phyloP scores from a whole-genome alignment of 1,140 invertebrate species.

The Phortica variegata region DNA sequence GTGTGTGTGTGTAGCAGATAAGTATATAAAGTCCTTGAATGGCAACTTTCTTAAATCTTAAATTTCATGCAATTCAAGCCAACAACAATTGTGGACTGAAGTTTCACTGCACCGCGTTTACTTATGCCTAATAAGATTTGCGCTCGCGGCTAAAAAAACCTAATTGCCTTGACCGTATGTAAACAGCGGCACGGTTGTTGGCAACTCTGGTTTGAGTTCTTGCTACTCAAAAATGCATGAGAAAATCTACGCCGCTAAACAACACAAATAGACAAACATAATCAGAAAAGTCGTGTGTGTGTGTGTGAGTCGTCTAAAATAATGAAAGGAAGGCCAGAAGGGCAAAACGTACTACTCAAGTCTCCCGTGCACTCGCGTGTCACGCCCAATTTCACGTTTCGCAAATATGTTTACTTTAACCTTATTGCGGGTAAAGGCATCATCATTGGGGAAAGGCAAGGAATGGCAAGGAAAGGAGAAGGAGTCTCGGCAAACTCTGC shows the following conservation, averaged over 20 bases:
- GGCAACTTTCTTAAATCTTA: too few relatives aligned
- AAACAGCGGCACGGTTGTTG: conserved; percentile 26
- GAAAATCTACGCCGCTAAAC: conserved; percentile 8
- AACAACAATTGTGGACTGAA: too few relatives aligned
- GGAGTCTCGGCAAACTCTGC: conserved; percentile 3
- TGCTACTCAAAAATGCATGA: conserved; percentile 44
- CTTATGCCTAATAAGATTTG: conserved; percentile 43
- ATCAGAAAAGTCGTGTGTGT: conserved; percentile 36
- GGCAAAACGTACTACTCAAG: too few relatives aligned
- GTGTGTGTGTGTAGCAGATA: conserved; percentile 19
- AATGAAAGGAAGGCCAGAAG: too few relatives aligned
- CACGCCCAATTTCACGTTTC: conserved; percentile 50
- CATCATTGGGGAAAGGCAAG: not conserved
- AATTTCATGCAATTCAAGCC: too few relatives aligned
- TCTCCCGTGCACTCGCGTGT: conserved; percentile 42
- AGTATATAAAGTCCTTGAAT: too few relatives aligned
- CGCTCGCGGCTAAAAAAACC: conserved; percentile 41
- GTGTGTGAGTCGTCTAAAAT: not conserved
- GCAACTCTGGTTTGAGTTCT: not conserved
- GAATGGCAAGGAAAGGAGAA: not conserved
- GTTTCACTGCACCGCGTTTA: conserved; percentile 29
- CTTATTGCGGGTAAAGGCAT: too few relatives aligned
- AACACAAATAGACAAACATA: conserved; percentile 52
- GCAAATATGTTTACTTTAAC: conserved; percentile 32
- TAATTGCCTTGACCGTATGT: conserved; percentile 51